These are phyloP conservation scores for Tragelaphus buxtoni DNA, from an alignment of 2,113 vertebrate species.

Conservation along the genomic window DNA sequence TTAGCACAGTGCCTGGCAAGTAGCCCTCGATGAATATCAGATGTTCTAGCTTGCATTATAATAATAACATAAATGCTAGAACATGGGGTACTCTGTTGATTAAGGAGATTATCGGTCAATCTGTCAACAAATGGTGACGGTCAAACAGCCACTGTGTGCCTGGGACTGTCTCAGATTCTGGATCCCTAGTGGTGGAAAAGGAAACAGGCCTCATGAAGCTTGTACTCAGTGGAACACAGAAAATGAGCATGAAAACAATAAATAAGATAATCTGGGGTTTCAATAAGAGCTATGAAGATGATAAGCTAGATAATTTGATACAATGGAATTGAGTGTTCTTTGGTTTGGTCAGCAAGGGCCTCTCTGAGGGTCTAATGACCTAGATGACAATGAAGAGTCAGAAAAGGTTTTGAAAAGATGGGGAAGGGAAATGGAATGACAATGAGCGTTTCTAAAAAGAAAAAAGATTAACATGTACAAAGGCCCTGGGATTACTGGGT, in stretches of 20 bases:
- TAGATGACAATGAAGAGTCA: neutral
- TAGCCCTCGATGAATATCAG: neutral
- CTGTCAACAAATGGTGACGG: neutral
- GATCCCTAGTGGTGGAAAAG: neutral
- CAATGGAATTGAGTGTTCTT: neutral
- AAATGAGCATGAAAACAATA: neutral
- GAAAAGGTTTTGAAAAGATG: neutral
- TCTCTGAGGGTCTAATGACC: neutral
- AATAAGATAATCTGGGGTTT: neutral
- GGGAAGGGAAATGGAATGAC: neutral
- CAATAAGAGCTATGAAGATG: neutral
- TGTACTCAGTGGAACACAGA: neutral
- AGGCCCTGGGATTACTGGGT: neutral
- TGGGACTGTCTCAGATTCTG: neutral
- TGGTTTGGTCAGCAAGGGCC: neutral
- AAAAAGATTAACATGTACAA: neutral
- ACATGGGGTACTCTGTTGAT: neutral
- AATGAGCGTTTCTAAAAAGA: neutral
- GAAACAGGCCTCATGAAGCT: neutral
- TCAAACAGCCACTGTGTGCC: neutral
- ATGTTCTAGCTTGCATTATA: neutral
- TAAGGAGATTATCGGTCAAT: neutral
- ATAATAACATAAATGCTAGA: neutral
- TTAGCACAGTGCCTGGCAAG: neutral
- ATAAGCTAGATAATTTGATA: too few relatives aligned